Percentiles rank a stretch among this genome's conserved stretches.
Evolutionary conservation across 1,140 invertebrate genomes (phyloP).

Genomic region (Leguminivora glycinivorella): DNA sequence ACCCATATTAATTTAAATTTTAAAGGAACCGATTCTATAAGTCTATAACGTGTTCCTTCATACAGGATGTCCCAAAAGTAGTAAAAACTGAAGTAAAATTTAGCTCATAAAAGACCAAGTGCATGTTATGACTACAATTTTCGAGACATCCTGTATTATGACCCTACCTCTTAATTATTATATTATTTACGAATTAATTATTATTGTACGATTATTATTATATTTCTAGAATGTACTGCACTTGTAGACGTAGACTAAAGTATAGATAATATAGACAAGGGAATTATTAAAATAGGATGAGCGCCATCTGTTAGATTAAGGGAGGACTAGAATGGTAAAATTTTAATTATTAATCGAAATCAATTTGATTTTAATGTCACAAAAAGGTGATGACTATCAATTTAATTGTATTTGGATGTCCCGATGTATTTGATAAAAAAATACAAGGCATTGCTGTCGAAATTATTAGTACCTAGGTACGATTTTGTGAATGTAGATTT

Average conservation of each 20-base stretch:
- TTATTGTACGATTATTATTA: conserved; percentile 14
- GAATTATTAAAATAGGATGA: background rate
- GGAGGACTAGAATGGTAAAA: background rate
- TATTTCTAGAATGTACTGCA: conserved; percentile 21
- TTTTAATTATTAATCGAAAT: background rate
- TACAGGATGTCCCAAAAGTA: background rate
- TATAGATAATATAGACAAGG: conserved; percentile 15
- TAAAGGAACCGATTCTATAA: background rate
- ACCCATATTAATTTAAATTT: background rate
- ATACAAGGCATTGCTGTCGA: background rate
- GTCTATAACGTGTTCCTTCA: background rate
- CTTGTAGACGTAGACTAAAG: conserved; percentile 4
- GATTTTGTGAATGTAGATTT: no score
- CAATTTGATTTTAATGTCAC: background rate
- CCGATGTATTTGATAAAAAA: no score
- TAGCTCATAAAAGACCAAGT: background rate
- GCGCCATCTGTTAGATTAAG: conserved; percentile 14
- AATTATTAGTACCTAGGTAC: no score
- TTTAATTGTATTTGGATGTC: background rate
- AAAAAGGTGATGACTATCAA: background rate
- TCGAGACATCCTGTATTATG: background rate
- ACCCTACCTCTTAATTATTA: background rate
- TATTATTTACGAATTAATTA: conserved; percentile 15
- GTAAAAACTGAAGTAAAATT: background rate
- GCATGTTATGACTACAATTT: background rate